A percentile compares a stretch with the other conserved stretches of the same genome.
phyloP scores from a whole-genome alignment of 2,113 vertebrate genomes.

The Tyto alba region DNA sequence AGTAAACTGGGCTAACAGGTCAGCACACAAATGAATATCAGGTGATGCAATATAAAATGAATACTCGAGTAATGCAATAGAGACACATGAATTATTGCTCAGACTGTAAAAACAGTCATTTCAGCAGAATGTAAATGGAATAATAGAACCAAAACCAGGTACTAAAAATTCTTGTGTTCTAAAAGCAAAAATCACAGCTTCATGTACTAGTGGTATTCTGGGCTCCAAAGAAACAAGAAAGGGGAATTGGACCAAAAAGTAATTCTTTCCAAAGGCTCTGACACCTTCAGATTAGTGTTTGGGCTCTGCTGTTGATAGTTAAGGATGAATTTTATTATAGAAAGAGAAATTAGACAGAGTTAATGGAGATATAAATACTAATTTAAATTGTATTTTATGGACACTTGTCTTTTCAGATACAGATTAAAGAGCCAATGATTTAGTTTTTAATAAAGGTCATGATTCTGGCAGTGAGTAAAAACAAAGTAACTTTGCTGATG shows the following conservation, averaged over 20 bases:
- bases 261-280: neutral
- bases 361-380: neutral
- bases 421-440: neutral
- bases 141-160: neutral
- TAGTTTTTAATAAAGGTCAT: neutral
- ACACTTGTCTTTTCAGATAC: neutral
- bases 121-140: neutral
- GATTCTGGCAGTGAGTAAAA: neutral
- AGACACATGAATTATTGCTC: neutral
- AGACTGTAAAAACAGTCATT: neutral
- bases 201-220: neutral
- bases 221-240: neutral
- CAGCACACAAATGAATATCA: neutral
- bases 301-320: neutral
- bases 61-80: neutral
- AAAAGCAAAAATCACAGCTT: neutral
- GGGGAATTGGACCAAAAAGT: neutral
- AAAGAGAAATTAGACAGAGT: neutral
- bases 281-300: neutral
- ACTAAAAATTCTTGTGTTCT: neutral
- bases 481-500: neutral
- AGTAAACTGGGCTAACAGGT: neutral
- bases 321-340: neutral
- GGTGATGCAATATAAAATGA: neutral
- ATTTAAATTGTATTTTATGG: neutral